Conservation (phyloP, 1,140 invertebrate species). For the Scaptomyza montana region DNA sequence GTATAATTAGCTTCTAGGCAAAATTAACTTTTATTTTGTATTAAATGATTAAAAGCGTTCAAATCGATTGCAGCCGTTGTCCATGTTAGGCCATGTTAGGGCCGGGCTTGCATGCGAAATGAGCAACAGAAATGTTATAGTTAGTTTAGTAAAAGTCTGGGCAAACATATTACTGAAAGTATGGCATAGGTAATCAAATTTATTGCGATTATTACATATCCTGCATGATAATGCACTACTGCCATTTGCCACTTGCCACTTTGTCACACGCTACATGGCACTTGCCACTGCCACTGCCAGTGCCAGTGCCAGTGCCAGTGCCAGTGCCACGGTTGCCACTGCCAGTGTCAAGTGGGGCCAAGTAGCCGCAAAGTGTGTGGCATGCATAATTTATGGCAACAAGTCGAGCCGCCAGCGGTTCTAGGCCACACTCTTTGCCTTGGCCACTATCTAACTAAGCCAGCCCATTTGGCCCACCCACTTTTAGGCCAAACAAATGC, state of each 20-base stretch:
- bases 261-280: background rate
- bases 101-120: too few species aligned
- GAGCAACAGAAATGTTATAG: too few species aligned
- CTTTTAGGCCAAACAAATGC: slow-evolving; percentile 31
- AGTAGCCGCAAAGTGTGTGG: slow-evolving; percentile 40
- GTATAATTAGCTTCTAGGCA: slow-evolving; percentile 27
- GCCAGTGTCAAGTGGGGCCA: slow-evolving; percentile 25
- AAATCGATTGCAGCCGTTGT: background rate
- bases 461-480: background rate
- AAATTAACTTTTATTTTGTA: slow-evolving; percentile 14
- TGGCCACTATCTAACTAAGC: background rate
- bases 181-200: slow-evolving; percentile 57
- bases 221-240: slow-evolving; percentile 41
- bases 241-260: slow-evolving; percentile 4
- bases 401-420: slow-evolving; percentile 7
- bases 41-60: background rate
- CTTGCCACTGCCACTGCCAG: background rate
- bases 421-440: background rate
- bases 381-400: slow-evolving; percentile 50
- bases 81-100: too few species aligned
- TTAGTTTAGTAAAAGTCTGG: too few species aligned
- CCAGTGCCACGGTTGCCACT: slow-evolving; percentile 16
- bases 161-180: slow-evolving; percentile 12
- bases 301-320: background rate
- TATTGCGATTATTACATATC: slow-evolving; percentile 52